A percentile compares a stretch with the other conserved stretches of the same genome.
phyloP scores from a whole-genome alignment of 2,888 invertebrate genomes.

The Drepanosiphum platanoidis region DNA sequence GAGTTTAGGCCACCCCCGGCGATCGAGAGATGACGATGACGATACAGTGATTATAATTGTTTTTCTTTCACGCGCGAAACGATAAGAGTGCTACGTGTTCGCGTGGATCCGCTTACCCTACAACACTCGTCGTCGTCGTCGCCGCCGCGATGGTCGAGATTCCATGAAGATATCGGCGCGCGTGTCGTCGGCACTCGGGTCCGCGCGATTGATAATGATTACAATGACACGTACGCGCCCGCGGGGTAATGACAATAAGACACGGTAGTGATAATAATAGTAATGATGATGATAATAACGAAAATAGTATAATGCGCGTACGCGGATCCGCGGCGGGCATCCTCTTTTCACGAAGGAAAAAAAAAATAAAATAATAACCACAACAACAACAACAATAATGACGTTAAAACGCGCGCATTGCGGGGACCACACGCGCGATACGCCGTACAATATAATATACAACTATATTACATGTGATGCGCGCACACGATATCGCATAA shows the following conservation, averaged over 20 bases:
- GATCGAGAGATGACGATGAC: too few species aligned
- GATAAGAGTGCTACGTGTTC: slow-evolving; percentile 51
- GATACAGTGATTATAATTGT: too few species aligned
- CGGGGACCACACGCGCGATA: slow-evolving; percentile 34
- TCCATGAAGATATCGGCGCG: slow-evolving; percentile 17
- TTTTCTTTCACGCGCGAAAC: too few species aligned
- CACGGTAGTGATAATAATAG: slow-evolving; percentile 22
- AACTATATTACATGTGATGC: neutral
- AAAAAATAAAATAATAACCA: neutral
- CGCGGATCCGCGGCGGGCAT: slow-evolving; percentile 29
- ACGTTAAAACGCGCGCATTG: neutral
- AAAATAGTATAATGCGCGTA: neutral
- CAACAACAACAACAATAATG: slow-evolving; percentile 5
- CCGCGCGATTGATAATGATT: too few species aligned
- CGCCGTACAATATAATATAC: neutral
- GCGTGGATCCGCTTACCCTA: slow-evolving; percentile 21
- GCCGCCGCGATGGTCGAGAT: slow-evolving; percentile 1
- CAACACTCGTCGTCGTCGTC: too few species aligned
- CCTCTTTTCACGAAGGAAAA: slow-evolving; percentile 29
- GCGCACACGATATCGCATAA: neutral
- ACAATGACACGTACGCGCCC: too few species aligned
- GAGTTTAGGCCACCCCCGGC: too few species aligned
- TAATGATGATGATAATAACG: slow-evolving; percentile 2
- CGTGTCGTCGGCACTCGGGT: neutral
- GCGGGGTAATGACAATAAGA: too few species aligned